Conservation (phyloP, 2,888 invertebrate genomes). For the Acronicta leporina region DNA sequence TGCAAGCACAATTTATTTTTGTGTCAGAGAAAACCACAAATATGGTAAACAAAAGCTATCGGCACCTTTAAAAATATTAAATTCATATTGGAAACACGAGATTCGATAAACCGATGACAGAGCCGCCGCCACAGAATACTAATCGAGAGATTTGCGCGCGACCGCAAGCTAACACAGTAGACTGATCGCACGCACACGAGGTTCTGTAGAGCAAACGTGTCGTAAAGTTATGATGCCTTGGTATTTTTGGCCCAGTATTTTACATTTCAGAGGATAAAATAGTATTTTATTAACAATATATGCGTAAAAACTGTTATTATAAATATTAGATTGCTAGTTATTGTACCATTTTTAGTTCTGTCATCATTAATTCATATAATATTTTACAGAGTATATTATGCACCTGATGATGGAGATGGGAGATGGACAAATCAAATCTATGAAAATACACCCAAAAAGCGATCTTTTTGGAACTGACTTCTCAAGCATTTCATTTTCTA, state of each 20-base stretch:
- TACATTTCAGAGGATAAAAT: background rate
- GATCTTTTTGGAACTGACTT: too few relatives aligned
- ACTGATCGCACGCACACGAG: slow-evolving; percentile 50
- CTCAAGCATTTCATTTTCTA: too few relatives aligned
- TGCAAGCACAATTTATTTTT: slow-evolving; percentile 35
- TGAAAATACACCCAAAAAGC: too few relatives aligned
- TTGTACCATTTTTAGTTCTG: too few relatives aligned
- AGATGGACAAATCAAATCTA: too few relatives aligned
- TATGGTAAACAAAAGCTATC: slow-evolving; percentile 64
- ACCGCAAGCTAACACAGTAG: slow-evolving; percentile 70
- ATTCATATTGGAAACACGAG: slow-evolving; percentile 71
- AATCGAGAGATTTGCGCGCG: slow-evolving; percentile 76
- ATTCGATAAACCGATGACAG: slow-evolving; percentile 74
- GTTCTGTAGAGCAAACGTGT: slow-evolving; percentile 41
- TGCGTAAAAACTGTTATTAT: too few relatives aligned
- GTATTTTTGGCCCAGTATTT: slow-evolving; percentile 9
- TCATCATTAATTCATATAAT: too few relatives aligned
- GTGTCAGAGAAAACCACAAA: slow-evolving; percentile 61
- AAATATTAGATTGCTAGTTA: too few relatives aligned
- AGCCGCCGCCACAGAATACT: slow-evolving; percentile 76
- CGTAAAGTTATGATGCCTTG: slow-evolving; percentile 43
- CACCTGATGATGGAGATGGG: too few relatives aligned
- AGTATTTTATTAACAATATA: too few relatives aligned
- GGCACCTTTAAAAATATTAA: slow-evolving; percentile 62
- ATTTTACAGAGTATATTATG: too few relatives aligned